These are phyloP conservation scores for Corydoras sp. DNA, from an alignment of 2,113 vertebrate genomes.

Conservation along the genomic window DNA sequence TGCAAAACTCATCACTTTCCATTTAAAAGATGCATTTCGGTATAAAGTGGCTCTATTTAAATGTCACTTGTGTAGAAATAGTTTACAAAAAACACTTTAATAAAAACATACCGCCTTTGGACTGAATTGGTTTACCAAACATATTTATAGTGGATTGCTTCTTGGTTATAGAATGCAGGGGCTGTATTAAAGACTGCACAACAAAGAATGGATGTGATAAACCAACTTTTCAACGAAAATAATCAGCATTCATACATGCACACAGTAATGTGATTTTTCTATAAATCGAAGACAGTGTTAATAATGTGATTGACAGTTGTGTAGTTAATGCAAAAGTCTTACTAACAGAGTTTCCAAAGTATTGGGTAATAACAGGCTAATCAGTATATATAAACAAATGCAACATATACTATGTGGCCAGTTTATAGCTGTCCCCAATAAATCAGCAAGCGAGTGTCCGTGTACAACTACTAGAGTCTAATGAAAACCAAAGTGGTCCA, in stretches of 20 bases:
- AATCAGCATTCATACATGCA: slow-evolving; percentile 27
- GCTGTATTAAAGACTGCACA: slow-evolving; percentile 21
- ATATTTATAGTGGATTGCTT: slow-evolving; percentile 30
- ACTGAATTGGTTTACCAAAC: slow-evolving; percentile 33
- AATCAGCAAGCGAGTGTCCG: slow-evolving; percentile 1
- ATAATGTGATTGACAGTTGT: slow-evolving; percentile 7
- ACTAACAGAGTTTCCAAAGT: background rate
- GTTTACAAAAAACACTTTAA: slow-evolving; percentile 41
- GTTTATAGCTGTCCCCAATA: background rate
- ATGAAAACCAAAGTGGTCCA: slow-evolving; percentile 28
- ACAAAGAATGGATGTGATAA: slow-evolving; percentile 26
- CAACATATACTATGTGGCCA: background rate
- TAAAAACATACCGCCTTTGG: slow-evolving; percentile 36
- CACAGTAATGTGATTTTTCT: slow-evolving; percentile 14
- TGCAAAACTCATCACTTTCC: slow-evolving; percentile 14
- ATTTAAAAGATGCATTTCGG: slow-evolving; percentile 16
- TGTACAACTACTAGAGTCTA: slow-evolving; percentile 12
- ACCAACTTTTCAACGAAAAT: slow-evolving; percentile 17
- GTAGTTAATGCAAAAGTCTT: background rate
- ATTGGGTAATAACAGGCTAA: background rate
- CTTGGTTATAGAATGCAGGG: slow-evolving; percentile 10
- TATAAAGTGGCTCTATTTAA: slow-evolving; percentile 1
- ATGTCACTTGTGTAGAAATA: slow-evolving; percentile 40
- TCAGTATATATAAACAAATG: background rate
- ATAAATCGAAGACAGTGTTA: slow-evolving; percentile 10